Evolutionary conservation across 92 coral and sea anemone genomes (phyloP).

Genomic region (Meandrina meandrites): DNA sequence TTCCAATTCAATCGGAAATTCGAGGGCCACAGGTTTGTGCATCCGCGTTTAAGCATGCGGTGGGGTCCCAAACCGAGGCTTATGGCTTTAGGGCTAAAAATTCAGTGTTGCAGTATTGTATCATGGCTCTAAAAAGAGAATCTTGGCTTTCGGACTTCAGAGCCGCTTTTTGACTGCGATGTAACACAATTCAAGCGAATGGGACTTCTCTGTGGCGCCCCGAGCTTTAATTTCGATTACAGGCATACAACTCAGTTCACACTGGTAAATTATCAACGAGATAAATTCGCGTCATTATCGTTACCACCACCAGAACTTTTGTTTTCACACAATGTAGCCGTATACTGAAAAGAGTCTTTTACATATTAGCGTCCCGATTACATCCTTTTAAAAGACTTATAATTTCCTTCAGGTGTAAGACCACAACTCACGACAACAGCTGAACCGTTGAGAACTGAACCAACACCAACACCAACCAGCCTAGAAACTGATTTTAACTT

Average conservation of each 20-base stretch:
- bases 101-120: neutral
- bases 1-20: no score
- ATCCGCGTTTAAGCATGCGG: no score
- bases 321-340: neutral
- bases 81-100: neutral
- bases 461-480: conserved; percentile 19
- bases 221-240: neutral
- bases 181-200: neutral
- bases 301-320: no score
- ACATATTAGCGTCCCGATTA: neutral
- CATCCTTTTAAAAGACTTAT: no score
- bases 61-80: neutral
- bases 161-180: neutral
- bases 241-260: neutral
- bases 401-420: conserved; percentile 29
- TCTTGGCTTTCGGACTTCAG: neutral
- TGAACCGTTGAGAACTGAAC: neutral
- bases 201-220: neutral
- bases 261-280: no score
- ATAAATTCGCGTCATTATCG: no score
- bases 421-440: conserved; percentile 18
- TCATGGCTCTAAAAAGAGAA: neutral
- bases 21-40: no score
- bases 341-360: neutral
- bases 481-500: conserved; percentile 35